Conservation (phyloP, 2,113 vertebrate species). For the Orcinus orca region DNA sequence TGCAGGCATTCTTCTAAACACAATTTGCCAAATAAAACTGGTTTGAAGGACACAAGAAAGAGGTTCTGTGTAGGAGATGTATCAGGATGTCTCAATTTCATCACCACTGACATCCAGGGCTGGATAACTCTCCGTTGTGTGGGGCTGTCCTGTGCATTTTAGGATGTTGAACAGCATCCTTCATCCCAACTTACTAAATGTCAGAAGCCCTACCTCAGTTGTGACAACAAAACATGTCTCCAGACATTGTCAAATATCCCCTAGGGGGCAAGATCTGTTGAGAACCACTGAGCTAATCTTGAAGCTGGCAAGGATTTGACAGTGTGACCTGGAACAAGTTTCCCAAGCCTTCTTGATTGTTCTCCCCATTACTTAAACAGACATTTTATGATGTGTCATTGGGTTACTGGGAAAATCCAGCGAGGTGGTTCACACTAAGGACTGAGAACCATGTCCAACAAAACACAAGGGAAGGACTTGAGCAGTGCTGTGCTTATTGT, state of each 20-base stretch:
- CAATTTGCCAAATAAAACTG: not conserved
- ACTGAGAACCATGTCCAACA: not conserved
- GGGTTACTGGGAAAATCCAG: not conserved
- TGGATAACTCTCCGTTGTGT: not conserved
- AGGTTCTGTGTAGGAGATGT: not conserved
- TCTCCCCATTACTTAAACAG: not conserved
- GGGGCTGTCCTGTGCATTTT: accelerated
- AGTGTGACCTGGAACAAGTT: not conserved
- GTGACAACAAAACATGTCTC: not conserved
- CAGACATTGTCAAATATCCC: not conserved
- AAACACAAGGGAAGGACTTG: not conserved
- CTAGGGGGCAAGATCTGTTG: not conserved
- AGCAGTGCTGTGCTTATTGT: not conserved
- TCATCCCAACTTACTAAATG: not conserved
- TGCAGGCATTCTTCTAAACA: not conserved
- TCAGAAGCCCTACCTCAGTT: not conserved
- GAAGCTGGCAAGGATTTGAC: not conserved
- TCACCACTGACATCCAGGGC: not conserved
- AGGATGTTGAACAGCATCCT: not conserved
- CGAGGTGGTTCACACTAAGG: accelerated
- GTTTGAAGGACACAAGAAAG: not conserved
- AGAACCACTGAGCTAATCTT: not conserved
- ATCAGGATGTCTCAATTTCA: no score
- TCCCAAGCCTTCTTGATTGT: not conserved
- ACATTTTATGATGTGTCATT: not conserved